Base-by-base conservation (phyloP, 2,113 vertebrate genomes). In the Aramus guarauna region DNA sequence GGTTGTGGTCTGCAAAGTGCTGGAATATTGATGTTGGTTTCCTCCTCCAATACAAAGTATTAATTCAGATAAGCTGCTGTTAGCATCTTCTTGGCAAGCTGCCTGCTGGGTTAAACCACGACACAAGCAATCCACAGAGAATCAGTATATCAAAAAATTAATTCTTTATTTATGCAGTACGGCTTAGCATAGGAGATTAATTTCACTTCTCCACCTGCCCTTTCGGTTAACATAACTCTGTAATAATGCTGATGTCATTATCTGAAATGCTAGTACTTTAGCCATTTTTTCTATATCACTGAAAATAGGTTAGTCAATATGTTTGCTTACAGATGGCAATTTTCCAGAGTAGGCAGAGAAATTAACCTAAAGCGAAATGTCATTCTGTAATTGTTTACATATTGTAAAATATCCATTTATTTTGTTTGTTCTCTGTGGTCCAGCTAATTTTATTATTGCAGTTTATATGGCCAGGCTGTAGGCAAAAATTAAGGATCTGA, bases 151-250 rank as follows among this genome's bases (percentile, higher is more conserved):
- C 69, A 37, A 37, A 56, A 81, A 79, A 62, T 18, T 5, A 78
- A 43, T 90, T 50, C 32, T 69, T 85, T 94, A 41, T 91, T 92
- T 88, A 71, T 79, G 67, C 78, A 58, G 85, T 16, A 69, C 59
- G 76, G 37, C 58, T 84, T 64, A 52, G 43, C 71, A 85, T 8
- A 77, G 37, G 67, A 85, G 72, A 96, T 87, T 36, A 69, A 94
- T 97, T 92, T 94, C 24, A 53, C 74, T 78, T 76, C 58, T 84
- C 50, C 91, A 88, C 71, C 83, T 91, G 78, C 85, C 92, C 93
- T 39, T 74, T 62, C 77, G 82, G 66, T 74, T 34, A 69, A 45
- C 76, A 59, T 95, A 90, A 63, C 37, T 73, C 67, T 59, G 7
- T 85, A 80, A 90, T 90, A 39, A 95, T 63, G 79, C 92, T 88